Conservation (phyloP, 92 coral and sea anemone genomes). For the Epizoanthus illoricatus region DNA sequence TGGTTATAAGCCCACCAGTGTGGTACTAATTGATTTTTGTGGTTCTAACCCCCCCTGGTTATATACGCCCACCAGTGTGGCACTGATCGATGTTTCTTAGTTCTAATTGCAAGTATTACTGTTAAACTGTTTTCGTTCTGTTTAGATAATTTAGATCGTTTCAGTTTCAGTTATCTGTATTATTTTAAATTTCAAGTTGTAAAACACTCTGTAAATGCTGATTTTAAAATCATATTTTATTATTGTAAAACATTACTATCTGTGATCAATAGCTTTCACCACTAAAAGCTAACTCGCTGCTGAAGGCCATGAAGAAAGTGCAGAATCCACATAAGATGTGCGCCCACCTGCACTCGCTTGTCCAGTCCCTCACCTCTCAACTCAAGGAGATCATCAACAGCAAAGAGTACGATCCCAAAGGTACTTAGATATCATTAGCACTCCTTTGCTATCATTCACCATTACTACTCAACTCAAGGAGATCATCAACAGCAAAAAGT, state of each 20-base stretch:
- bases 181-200: no score
- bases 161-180: no score
- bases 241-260: neutral
- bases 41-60: no score
- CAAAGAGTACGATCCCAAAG: conserved; percentile 65
- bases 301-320: conserved; percentile 82
- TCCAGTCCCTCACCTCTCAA: conserved; percentile 78
- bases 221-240: no score
- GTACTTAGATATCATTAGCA: conserved; percentile 23
- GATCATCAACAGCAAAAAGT: conserved; percentile 61
- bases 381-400: conserved; percentile 80
- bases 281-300: conserved; percentile 67
- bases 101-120: no score
- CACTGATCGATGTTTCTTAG: no score
- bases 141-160: no score
- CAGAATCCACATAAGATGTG: conserved; percentile 91
- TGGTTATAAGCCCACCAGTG: no score
- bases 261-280: conserved; percentile 73
- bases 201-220: no score
- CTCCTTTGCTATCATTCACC: neutral
- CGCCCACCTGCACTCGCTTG: conserved; percentile 67
- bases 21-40: no score
- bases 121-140: no score
- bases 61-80: no score
- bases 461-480: conserved; percentile 70